These are phyloP conservation scores for Dynastes maya DNA, from an alignment of 2,888 invertebrate species.

Conservation along the genomic window DNA sequence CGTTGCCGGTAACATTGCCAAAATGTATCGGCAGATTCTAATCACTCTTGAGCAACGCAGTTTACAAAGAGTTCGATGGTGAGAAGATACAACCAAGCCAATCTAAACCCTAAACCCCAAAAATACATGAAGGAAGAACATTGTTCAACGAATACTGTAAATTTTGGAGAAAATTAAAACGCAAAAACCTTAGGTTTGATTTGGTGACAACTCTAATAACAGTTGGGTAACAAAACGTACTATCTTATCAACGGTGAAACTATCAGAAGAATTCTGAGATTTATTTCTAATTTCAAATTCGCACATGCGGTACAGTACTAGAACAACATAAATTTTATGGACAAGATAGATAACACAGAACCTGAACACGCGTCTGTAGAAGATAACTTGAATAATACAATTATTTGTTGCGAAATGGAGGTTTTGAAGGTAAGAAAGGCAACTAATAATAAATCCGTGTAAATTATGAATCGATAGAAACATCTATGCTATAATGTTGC, in stretches of 20 bases:
- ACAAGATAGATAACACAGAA: too few species aligned
- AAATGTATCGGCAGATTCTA: slow-evolving; percentile 61
- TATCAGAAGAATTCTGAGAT: too few species aligned
- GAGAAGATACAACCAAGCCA: slow-evolving; percentile 39
- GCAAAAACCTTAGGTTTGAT: slow-evolving; percentile 48
- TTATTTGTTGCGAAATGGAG: too few species aligned
- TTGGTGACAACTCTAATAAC: slow-evolving; percentile 62
- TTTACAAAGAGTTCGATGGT: slow-evolving; percentile 55
- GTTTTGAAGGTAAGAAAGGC: too few species aligned
- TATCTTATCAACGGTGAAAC: not conserved
- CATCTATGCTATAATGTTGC: too few species aligned
- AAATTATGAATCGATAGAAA: too few species aligned
- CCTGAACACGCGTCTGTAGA: too few species aligned
- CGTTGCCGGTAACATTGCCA: slow-evolving; percentile 59
- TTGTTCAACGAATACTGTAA: slow-evolving; percentile 1
- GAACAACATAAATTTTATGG: too few species aligned
- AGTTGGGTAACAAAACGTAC: not conserved
- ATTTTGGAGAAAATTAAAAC: slow-evolving; percentile 40
- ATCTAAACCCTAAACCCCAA: slow-evolving; percentile 17
- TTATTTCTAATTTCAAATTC: too few species aligned
- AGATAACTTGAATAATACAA: too few species aligned
- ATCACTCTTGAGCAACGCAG: slow-evolving; percentile 56
- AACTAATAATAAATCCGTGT: too few species aligned
- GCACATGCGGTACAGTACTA: too few species aligned
- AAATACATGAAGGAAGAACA: slow-evolving; percentile 19